Conservation (phyloP, 2,113 vertebrate species). For the Sebastes schlegelii region DNA sequence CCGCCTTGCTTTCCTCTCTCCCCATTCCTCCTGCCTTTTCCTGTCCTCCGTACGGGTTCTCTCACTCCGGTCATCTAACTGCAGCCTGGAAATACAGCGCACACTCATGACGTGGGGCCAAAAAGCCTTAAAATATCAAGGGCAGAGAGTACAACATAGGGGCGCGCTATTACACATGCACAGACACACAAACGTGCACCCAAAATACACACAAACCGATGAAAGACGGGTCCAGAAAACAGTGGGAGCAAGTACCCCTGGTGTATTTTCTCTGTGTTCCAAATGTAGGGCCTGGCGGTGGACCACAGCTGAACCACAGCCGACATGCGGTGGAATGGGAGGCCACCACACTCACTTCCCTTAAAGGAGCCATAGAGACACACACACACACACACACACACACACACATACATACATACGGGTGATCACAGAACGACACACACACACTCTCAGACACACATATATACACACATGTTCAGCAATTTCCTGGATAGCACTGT, state of each 20-base stretch:
- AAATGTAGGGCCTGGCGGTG: constrained; percentile 80
- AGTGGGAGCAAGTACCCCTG: constrained; percentile 70
- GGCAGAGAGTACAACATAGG: constrained; percentile 73
- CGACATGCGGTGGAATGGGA: constrained; percentile 78
- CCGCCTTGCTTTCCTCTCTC: constrained; percentile 80
- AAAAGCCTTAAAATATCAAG: constrained; percentile 78
- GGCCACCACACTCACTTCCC: constrained; percentile 78
- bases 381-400: constrained; percentile 51
- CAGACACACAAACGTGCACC: constrained; percentile 33
- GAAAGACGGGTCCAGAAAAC: constrained; percentile 75
- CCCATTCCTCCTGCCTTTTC: constrained; percentile 72
- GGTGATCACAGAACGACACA: constrained; percentile 32
- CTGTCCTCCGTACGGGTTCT: constrained; percentile 67
- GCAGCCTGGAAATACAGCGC: constrained; percentile 73
- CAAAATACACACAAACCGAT: constrained; percentile 72
- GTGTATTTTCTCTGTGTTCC: constrained; percentile 77
- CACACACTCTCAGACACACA: constrained; percentile 34
- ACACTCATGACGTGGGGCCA: constrained; percentile 72
- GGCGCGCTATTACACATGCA: constrained; percentile 46
- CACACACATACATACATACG: constrained; percentile 20
- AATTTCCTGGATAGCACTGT: constrained; percentile 76
- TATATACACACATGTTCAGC: constrained; percentile 62
- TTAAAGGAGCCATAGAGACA: constrained; percentile 70
- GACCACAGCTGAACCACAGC: constrained; percentile 80
- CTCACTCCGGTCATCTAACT: constrained; percentile 73